Evolutionary conservation across 2,888 invertebrate species (phyloP).

Genomic region (Stramonita haemastoma): DNA sequence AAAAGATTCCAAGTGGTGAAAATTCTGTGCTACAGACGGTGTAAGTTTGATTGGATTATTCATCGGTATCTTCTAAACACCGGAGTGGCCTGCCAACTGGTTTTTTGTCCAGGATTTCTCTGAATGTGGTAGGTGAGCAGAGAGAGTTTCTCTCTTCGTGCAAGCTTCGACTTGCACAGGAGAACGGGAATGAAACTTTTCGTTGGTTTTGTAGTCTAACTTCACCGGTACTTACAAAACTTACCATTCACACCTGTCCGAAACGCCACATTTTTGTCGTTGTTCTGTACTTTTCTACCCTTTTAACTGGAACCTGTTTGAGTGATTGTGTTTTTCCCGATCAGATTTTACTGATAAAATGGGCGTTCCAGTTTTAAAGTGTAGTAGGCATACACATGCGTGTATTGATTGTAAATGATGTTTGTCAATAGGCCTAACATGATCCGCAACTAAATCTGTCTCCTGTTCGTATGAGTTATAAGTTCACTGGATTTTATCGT

Average conservation of each 20-base stretch:
- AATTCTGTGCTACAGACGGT: neutral
- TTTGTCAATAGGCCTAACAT: too few relatives aligned
- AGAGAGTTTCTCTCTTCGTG: neutral
- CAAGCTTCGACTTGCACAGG: conserved; percentile 19
- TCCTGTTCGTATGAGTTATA: too few relatives aligned
- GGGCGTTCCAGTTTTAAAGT: too few relatives aligned
- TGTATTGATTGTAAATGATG: too few relatives aligned
- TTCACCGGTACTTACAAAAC: neutral
- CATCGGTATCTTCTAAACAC: neutral
- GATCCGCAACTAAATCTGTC: too few relatives aligned
- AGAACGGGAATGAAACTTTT: neutral
- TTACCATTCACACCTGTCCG: neutral
- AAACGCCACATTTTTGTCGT: neutral
- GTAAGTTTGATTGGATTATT: neutral
- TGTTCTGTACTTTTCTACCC: too few relatives aligned
- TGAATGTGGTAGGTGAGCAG: neutral
- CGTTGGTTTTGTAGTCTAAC: neutral
- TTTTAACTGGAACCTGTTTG: too few relatives aligned
- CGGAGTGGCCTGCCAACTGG: neutral
- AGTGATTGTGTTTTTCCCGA: too few relatives aligned
- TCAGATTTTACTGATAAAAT: too few relatives aligned
- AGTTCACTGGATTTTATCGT: too few relatives aligned
- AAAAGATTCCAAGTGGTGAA: conserved; percentile 1
- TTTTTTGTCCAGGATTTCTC: neutral
- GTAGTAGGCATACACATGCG: too few relatives aligned